These are phyloP conservation scores for Euphonia xanthogaster DNA, from an alignment of 2,797 vertebrate genomes.

Conservation along the genomic window DNA sequence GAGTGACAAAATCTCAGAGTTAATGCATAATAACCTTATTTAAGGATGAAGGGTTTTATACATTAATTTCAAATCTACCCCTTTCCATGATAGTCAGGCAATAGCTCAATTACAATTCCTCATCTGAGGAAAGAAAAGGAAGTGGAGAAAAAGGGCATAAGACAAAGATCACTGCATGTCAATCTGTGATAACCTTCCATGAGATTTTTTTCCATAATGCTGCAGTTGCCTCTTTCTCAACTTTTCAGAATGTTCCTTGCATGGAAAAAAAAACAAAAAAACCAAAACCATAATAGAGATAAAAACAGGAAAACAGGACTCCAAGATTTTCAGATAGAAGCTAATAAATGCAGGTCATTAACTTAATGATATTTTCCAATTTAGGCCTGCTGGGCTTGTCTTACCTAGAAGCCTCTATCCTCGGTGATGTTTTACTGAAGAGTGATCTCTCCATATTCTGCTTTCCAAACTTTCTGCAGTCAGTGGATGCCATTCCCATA, in stretches of 20 bases:
- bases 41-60: background rate
- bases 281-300: background rate
- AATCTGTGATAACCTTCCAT: background rate
- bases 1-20: background rate
- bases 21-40: background rate
- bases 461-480: background rate
- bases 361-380: background rate
- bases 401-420: background rate
- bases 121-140: background rate
- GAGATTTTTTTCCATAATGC: background rate
- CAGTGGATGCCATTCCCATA: background rate
- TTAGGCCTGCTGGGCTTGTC: background rate
- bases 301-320: background rate
- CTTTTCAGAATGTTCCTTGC: background rate
- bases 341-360: background rate
- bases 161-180: background rate
- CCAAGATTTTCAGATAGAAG: background rate
- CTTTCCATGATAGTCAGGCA: background rate
- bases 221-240: background rate
- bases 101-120: background rate
- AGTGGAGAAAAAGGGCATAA: background rate
- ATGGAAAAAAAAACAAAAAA: background rate
- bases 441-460: background rate
- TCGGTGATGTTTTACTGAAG: accelerated
- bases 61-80: background rate